Percentiles rank a stretch among this genome's conserved stretches.
Conservation (phyloP, 2,888 invertebrate genomes). For the Chymomyza amoena region DNA sequence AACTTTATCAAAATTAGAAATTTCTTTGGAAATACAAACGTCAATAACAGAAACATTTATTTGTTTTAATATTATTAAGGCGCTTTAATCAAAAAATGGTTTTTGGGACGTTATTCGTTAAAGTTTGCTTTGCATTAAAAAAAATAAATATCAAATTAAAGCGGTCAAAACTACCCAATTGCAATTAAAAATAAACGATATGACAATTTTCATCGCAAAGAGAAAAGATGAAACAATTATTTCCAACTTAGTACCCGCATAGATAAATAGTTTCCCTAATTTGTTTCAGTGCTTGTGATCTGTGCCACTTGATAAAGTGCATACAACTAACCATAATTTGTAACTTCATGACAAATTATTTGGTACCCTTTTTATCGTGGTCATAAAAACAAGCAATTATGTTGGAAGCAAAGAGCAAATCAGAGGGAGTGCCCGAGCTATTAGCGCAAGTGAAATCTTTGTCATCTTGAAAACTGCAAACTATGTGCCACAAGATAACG, state of each 20-base stretch:
- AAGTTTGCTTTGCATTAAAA: too few relatives aligned
- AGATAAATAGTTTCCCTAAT: neutral
- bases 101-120: too few relatives aligned
- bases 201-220: neutral
- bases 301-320: constrained; percentile 18
- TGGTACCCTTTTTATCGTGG: constrained; percentile 17
- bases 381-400: constrained; percentile 54
- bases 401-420: constrained; percentile 40
- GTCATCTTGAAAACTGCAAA: constrained; percentile 40
- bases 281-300: neutral
- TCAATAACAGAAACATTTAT: too few relatives aligned
- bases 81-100: too few relatives aligned
- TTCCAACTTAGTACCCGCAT: neutral
- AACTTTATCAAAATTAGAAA: too few relatives aligned
- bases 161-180: too few relatives aligned
- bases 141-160: too few relatives aligned
- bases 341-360: constrained; percentile 48
- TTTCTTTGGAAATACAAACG: too few relatives aligned
- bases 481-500: constrained; percentile 37
- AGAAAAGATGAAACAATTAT: neutral
- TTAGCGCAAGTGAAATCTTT: constrained; percentile 41
- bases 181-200: too few relatives aligned
- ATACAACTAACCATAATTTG: constrained; percentile 31
- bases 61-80: too few relatives aligned
- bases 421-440: constrained; percentile 28